Conservation (phyloP, 2,113 vertebrate species). For the Heterotis niloticus region DNA sequence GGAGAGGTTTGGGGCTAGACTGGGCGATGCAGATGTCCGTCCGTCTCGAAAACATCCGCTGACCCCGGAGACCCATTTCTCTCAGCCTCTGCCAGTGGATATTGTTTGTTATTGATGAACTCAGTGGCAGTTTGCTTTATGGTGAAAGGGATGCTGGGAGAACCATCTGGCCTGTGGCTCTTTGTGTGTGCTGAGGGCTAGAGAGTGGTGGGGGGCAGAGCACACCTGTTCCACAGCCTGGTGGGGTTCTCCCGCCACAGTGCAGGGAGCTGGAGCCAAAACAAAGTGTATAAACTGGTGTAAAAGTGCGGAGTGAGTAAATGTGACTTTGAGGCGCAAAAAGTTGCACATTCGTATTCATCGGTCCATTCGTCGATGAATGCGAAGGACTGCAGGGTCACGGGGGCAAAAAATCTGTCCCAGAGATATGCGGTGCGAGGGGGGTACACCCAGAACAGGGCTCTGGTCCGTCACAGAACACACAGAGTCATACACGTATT, state of each 20-base stretch:
- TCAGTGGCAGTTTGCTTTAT: slow-evolving; percentile 66
- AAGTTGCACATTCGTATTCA: no score
- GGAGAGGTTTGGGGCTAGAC: slow-evolving; percentile 33
- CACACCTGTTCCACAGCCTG: neutral
- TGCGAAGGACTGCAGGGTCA: no score
- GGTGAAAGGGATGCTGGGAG: slow-evolving; percentile 50
- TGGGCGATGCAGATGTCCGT: slow-evolving; percentile 59
- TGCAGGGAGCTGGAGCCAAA: neutral
- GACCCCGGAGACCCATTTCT: slow-evolving; percentile 59
- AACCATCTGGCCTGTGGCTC: slow-evolving; percentile 61
- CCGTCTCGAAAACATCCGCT: slow-evolving; percentile 61
- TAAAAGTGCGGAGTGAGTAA: no score
- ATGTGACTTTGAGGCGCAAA: no score
- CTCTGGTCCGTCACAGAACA: no score
- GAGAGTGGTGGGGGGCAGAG: neutral
- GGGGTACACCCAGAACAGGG: no score
- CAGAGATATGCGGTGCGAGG: no score
- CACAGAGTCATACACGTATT: no score
- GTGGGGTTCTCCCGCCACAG: neutral
- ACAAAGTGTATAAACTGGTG: no score
- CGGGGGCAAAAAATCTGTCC: no score
- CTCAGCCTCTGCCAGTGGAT: slow-evolving; percentile 59
- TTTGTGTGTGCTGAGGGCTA: slow-evolving; percentile 38
- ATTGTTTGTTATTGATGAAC: slow-evolving; percentile 70
- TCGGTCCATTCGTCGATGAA: no score